phyloP scores from a whole-genome alignment of 1,140 invertebrate genomes.

The Euura lappo region DNA sequence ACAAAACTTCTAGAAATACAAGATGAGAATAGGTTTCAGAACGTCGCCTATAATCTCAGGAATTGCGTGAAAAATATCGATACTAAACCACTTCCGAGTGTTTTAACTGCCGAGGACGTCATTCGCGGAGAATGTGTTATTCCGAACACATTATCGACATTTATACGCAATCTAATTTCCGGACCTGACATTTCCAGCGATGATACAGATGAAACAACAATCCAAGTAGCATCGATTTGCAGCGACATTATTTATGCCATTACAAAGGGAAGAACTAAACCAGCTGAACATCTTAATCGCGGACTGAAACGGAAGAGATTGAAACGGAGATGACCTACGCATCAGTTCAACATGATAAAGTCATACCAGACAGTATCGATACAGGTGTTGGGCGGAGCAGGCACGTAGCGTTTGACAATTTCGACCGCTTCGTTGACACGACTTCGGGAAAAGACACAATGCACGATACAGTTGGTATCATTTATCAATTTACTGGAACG shows the following conservation, averaged over 20 bases:
- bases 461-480: conserved; percentile 58
- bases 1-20: conserved; percentile 33
- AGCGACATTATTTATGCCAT: conserved; percentile 44
- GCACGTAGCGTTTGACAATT: conserved; percentile 56
- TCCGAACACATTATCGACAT: conserved; percentile 41
- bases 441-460: conserved; percentile 53
- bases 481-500: conserved; percentile 39
- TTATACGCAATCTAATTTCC: conserved; percentile 37
- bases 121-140: conserved; percentile 46
- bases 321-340: conserved; percentile 23
- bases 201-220: conserved; percentile 22
- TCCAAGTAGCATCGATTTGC: conserved; percentile 42
- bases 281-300: conserved; percentile 40
- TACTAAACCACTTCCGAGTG: conserved; percentile 26
- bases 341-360: conserved; percentile 12
- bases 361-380: conserved; percentile 32
- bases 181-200: conserved; percentile 35
- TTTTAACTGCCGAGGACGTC: conserved; percentile 42
- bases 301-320: conserved; percentile 34
- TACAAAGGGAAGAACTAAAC: conserved; percentile 36
- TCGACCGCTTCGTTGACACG: conserved; percentile 55
- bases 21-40: conserved; percentile 35
- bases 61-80: conserved; percentile 38
- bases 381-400: conserved; percentile 32
- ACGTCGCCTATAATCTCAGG: conserved; percentile 43